Evolutionary conservation across 1,140 invertebrate species (phyloP).

Genomic region (Brachystomella parvula): DNA sequence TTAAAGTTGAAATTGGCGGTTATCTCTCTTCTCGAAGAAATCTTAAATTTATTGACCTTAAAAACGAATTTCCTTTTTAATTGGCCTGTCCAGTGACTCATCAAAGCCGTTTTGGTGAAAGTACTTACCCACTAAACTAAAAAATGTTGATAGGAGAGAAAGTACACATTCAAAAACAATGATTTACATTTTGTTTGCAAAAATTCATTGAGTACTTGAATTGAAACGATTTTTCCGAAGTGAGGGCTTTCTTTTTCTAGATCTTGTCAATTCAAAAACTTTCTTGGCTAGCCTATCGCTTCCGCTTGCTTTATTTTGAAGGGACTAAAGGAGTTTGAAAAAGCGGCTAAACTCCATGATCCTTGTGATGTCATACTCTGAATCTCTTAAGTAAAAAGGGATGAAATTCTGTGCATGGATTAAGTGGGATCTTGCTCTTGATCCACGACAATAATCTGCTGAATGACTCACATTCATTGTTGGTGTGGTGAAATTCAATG

Average conservation of each 20-base stretch:
- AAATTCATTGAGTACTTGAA: constrained; percentile 1
- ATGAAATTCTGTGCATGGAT: constrained; percentile 21
- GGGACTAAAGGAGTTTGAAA: not conserved
- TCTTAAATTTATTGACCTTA: not conserved
- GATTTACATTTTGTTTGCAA: not conserved
- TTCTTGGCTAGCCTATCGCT: too few relatives aligned
- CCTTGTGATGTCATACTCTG: not conserved
- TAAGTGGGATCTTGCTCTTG: constrained; percentile 17
- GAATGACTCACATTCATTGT: constrained; percentile 24
- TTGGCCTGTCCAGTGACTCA: not conserved
- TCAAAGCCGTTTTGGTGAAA: too few relatives aligned
- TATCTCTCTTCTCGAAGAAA: not conserved
- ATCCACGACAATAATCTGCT: constrained; percentile 27
- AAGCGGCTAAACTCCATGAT: too few relatives aligned
- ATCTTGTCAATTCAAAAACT: too few relatives aligned
- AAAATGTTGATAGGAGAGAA: not conserved
- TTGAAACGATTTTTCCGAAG: not conserved
- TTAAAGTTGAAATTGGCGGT: too few relatives aligned
- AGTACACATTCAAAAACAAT: not conserved
- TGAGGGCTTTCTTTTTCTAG: too few relatives aligned
- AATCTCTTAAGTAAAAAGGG: not conserved
- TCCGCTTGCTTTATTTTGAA: too few relatives aligned
- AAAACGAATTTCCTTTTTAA: not conserved
- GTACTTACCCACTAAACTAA: not conserved
- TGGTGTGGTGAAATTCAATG: not conserved